Evolutionary conservation across 2,113 vertebrate genomes (phyloP), one percentile per base, ranked within the genome.

Genomic region (Cheirogaleus medius): DNA sequence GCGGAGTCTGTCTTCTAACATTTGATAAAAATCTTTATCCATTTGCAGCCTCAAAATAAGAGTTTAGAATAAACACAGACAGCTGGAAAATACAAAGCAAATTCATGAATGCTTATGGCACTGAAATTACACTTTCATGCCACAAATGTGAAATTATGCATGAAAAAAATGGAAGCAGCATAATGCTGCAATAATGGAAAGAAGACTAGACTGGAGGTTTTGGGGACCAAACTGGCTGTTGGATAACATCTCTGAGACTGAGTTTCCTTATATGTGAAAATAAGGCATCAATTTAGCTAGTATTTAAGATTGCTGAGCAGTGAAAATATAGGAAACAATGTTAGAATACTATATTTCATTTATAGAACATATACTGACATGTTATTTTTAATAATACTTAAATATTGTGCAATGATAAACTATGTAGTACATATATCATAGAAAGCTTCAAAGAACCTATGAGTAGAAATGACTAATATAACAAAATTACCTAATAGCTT

Each of bases 61-160:
- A 69, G 37, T 93, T 95, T 93, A 92, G 93, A 95, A 97, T 82
- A 80, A 95, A 69, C 56, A 94, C 12, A 95, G 77, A 91, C 23
- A 87, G 37, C 91, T 97, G 54, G 63, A 97, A 97, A 85, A 88
- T 64, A 92, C 68, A 87, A 93, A 71, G 42, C 0, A 5, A 90
- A 91, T 64, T 87, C 54, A 84, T 95, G 73, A 97, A 93, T 97
- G 93, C 94, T 94, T 85, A 83, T 92, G 39, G 4, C 8, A 69
- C 58, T 88, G 27, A 77, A 95, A 83, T 94, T 66, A 93, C 13
- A 60, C 76, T 73, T 88, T 91, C 32, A 71, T 87, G 39, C 60
- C 68, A 93, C 74, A 15, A 60, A 69, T 71, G 42, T 93, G 42
- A 94, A 96, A 86, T 64, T 77, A 71, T 82, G 1, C 77, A 37